phyloP scores from a whole-genome alignment of 2,888 invertebrate species.

The Pachymerium ferrugineum region DNA sequence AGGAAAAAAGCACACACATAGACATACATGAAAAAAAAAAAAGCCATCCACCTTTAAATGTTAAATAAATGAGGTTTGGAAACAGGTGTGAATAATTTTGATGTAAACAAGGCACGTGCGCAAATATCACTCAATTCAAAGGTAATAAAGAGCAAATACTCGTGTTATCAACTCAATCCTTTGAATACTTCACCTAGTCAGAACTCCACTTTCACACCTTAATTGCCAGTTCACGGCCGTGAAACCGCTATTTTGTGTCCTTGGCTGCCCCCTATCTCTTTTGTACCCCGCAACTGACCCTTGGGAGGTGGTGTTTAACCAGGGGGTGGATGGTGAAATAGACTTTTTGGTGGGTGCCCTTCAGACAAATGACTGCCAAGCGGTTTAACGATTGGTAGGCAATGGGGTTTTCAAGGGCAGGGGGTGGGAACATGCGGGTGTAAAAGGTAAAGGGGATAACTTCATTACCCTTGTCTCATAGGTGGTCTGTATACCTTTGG shows the following conservation, averaged over 20 bases:
- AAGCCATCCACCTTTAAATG: no score
- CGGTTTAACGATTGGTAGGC: not conserved
- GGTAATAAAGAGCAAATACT: not conserved
- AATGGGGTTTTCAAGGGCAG: not conserved
- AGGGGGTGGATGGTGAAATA: no score
- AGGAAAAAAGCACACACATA: not conserved
- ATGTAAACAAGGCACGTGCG: no score
- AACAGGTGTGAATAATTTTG: not conserved
- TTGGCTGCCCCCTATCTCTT: conserved; percentile 11
- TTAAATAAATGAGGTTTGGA: no score
- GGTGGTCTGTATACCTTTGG: not conserved
- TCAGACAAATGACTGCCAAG: conserved; percentile 9
- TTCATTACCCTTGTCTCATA: not conserved
- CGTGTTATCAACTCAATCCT: not conserved
- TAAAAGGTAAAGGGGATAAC: not conserved
- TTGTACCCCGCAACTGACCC: not conserved
- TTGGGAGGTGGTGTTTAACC: not conserved
- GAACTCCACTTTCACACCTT: conserved; percentile 10
- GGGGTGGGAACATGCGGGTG: not conserved
- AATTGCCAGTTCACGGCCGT: conserved; percentile 8
- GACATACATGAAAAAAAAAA: not conserved
- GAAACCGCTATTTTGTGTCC: conserved; percentile 17
- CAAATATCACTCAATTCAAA: not conserved
- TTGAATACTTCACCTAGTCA: not conserved
- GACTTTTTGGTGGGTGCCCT: no score